phyloP scores from a whole-genome alignment of 2,797 vertebrate species.

The Balearica regulorum region DNA sequence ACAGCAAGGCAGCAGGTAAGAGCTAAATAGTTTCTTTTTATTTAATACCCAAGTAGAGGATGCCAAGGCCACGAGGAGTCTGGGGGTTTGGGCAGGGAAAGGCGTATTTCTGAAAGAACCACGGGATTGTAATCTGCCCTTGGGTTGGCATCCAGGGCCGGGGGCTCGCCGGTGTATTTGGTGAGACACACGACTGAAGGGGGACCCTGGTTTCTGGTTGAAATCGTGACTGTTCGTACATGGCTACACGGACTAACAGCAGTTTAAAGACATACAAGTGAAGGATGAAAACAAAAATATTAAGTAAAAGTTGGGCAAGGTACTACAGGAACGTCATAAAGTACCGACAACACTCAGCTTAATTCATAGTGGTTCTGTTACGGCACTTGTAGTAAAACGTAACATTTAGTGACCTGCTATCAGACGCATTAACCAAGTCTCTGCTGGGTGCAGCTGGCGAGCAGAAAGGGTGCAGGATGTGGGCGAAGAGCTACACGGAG shows the following conservation, averaged over 20 bases:
- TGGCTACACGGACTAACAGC: rapidly evolving
- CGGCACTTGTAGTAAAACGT: no score
- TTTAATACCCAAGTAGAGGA: neutral
- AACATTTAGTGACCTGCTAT: neutral
- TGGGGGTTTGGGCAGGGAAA: neutral
- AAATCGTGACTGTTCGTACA: neutral
- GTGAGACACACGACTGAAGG: neutral
- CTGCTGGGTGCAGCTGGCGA: neutral
- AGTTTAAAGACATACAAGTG: neutral
- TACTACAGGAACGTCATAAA: neutral
- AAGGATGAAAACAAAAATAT: neutral
- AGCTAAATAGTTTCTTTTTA: neutral
- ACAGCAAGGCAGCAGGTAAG: neutral
- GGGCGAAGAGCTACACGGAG: rapidly evolving
- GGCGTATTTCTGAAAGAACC: neutral
- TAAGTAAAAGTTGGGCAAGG: neutral
- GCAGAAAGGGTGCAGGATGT: rapidly evolving
- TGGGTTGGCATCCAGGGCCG: neutral
- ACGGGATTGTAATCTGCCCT: neutral
- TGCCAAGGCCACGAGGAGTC: neutral
- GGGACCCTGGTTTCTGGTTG: neutral
- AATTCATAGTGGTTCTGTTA: no score
- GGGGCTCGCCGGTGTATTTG: neutral
- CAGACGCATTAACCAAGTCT: rapidly evolving
- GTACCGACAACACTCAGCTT: neutral